These are phyloP conservation scores for Drosophila pallidifrons DNA, from an alignment of 1,140 invertebrate genomes.

Conservation along the genomic window DNA sequence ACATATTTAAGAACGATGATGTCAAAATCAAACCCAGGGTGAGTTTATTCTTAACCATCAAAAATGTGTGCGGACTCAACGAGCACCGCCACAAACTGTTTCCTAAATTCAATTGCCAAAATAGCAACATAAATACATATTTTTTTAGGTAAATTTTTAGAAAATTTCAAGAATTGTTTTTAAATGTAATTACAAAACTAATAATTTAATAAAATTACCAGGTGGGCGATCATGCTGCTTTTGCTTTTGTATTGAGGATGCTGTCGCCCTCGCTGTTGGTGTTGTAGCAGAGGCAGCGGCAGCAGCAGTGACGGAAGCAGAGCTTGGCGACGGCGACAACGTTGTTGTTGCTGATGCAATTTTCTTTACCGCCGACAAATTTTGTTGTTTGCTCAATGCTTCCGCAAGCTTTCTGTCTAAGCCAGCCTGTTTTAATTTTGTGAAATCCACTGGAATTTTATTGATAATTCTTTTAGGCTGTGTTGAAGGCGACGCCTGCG, in stretches of 20 bases:
- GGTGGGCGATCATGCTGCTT: slow-evolving; percentile 28
- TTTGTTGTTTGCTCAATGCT: slow-evolving; percentile 66
- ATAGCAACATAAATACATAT: slow-evolving; percentile 19
- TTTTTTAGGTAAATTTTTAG: neutral
- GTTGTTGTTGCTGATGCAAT: slow-evolving; percentile 26
- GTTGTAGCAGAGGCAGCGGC: slow-evolving; percentile 10
- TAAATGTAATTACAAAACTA: neutral
- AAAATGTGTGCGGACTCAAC: slow-evolving; percentile 16
- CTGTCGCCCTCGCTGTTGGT: neutral
- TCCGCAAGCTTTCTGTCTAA: slow-evolving; percentile 72
- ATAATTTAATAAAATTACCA: slow-evolving; percentile 51
- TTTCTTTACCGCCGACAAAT: slow-evolving; percentile 2
- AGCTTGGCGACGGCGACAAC: neutral
- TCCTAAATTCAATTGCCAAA: neutral
- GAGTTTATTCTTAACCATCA: neutral
- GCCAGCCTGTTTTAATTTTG: slow-evolving; percentile 69
- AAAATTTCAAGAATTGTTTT: neutral
- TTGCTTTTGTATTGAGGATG: slow-evolving; percentile 20
- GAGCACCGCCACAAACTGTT: slow-evolving; percentile 20
- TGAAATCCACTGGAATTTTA: slow-evolving; percentile 69
- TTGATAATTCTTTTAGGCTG: slow-evolving; percentile 61
- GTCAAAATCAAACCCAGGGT: neutral
- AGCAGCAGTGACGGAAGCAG: neutral
- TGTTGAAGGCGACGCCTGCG: slow-evolving; percentile 19
- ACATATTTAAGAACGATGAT: neutral